Conservation (phyloP, 2,888 invertebrate species). For the Pristionchus arcanus region DNA sequence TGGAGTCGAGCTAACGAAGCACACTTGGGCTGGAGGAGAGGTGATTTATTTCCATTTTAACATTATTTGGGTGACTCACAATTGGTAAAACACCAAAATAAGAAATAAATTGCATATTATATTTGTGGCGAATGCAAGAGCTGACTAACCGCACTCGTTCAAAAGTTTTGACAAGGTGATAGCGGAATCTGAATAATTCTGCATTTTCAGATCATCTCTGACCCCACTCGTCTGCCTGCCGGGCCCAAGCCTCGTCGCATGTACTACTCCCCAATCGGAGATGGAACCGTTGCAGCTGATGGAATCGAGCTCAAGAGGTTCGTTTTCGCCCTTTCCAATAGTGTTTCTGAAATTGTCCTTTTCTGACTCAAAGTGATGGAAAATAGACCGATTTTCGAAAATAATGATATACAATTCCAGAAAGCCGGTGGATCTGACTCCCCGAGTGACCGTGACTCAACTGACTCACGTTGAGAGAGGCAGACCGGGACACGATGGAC, state of each 20-base stretch:
- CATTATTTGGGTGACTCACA: too few species aligned
- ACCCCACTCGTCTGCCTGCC: constrained; percentile 70
- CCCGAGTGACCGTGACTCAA: constrained; percentile 76
- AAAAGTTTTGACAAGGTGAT: too few species aligned
- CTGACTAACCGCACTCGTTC: too few species aligned
- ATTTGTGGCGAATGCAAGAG: too few species aligned
- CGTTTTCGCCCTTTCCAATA: not conserved
- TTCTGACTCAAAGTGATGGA: not conserved
- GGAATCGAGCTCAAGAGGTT: constrained; percentile 76
- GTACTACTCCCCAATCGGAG: constrained; percentile 78
- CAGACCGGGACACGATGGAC: constrained; percentile 72
- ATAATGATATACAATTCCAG: constrained; percentile 55
- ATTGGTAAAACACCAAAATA: too few species aligned
- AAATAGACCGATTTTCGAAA: too few species aligned
- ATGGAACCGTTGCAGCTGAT: constrained; percentile 76
- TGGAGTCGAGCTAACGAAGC: constrained; percentile 75
- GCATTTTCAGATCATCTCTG: constrained; percentile 67
- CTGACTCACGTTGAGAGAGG: constrained; percentile 75
- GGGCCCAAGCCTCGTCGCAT: constrained; percentile 74
- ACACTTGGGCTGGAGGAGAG: constrained; percentile 77
- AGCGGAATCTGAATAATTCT: not conserved
- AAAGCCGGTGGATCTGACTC: constrained; percentile 74
- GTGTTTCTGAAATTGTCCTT: not conserved
- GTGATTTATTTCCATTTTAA: constrained; percentile 54
- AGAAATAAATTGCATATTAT: too few species aligned